A percentile compares a stretch with the other conserved stretches of the same genome.
Evolutionary conservation across 1,140 invertebrate genomes (phyloP).

Genomic region (Microplitis mediator): DNA sequence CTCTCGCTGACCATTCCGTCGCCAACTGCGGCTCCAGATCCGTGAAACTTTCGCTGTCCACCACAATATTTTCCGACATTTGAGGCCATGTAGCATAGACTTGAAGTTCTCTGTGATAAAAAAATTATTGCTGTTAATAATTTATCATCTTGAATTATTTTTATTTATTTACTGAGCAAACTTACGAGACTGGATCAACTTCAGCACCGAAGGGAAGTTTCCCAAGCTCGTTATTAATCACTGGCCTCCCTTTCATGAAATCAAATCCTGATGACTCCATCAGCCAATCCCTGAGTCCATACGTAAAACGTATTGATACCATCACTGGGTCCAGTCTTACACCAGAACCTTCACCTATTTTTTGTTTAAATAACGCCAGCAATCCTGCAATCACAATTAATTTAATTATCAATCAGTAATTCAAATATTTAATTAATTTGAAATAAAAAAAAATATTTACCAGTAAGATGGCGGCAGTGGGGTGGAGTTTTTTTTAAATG

Average conservation of each 20-base stretch:
- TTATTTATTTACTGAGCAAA: conserved; percentile 13
- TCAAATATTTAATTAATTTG: no score
- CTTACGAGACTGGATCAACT: conserved; percentile 76
- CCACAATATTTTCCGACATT: conserved; percentile 83
- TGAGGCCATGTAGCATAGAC: conserved; percentile 88
- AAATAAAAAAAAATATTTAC: conserved; percentile 44
- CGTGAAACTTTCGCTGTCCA: conserved; percentile 85
- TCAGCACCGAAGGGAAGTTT: conserved; percentile 84
- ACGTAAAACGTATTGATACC: conserved; percentile 83
- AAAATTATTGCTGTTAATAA: conserved; percentile 21
- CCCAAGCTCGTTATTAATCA: conserved; percentile 63
- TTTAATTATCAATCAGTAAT: no score
- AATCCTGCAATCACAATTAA: conserved; percentile 62
- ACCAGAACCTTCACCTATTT: conserved; percentile 67
- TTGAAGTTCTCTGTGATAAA: conserved; percentile 71
- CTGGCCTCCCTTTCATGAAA: conserved; percentile 67
- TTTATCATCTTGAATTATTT: conserved; percentile 8
- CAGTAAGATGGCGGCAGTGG: conserved; percentile 81
- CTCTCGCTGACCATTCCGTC: conserved; percentile 75
- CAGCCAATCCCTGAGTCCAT: conserved; percentile 76
- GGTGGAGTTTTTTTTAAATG: conserved; percentile 82
- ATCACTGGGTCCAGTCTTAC: conserved; percentile 69
- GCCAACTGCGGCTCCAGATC: conserved; percentile 88
- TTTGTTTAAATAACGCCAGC: conserved; percentile 79
- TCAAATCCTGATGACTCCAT: conserved; percentile 77